Base-by-base conservation (phyloP, 2,113 vertebrate genomes). In the Agapornis roseicollis region DNA sequence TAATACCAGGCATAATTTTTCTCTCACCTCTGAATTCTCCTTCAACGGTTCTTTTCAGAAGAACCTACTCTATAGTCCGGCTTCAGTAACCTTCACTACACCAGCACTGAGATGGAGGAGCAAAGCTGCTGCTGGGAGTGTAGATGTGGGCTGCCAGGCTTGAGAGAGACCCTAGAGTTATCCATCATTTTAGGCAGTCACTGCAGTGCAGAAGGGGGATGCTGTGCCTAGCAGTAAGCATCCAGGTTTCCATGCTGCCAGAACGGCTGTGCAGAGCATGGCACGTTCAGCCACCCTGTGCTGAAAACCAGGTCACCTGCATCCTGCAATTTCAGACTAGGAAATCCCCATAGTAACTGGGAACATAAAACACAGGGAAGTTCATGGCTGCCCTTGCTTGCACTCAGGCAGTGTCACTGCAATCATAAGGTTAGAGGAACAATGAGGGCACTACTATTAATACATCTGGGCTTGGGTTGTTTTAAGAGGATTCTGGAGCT, bases 401-500 rank as follows among this genome's bases (percentile, higher is more conserved):
- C 0, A 1, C 56, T 94, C 52, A 85, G 70, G n/a, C 88, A 92
- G 69, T 90, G 88, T 88, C 83, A 76, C 41, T 89, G 82, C 61
- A 89, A 69, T 96, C 86, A 46, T 72, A 81, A 91, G 88, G 80
- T 65, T 81, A 93, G 49, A 72, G 77, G 77, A 95, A 89, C 80
- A 90, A 76, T 11, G 6, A 90, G 80, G 77, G 44, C 44, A 72
- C 86, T 87, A 41, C 56, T 79, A 39, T 90, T 93, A 94, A 79
- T 91, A 49, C 0, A 2, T 79, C 88, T 89, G 53, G 18, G 83
- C 76, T 94, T 50, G 72, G 88, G 80, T 53, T 4, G 1, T 89
- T 93, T 76, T 56, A 90, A 92, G 90, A 87, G 80, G 88, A 93
- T 92, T 95, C 92, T 93, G 61, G 73, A 96, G 90, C 39, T 94